Conservation (phyloP, 2,797 vertebrate species). For the Gymnocypris eckloni region DNA sequence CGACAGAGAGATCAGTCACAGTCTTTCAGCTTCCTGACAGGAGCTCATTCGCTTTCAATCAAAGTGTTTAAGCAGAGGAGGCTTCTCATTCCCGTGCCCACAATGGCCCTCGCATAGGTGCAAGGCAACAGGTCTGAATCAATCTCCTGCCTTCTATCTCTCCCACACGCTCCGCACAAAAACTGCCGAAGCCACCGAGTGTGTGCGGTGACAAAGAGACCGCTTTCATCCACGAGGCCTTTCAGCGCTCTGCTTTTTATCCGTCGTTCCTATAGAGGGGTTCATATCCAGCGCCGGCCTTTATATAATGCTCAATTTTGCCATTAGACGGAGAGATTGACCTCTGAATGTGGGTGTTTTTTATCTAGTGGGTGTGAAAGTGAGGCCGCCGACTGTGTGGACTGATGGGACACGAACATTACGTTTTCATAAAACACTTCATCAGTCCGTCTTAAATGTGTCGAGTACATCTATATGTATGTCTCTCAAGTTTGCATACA, state of each 20-base stretch:
- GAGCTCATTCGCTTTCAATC: conserved; percentile 52
- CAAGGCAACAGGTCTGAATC: conserved; percentile 61
- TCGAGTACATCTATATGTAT: neutral
- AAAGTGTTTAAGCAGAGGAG: conserved; percentile 55
- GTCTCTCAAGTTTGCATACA: neutral
- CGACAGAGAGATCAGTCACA: conserved; percentile 53
- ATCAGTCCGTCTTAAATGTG: neutral
- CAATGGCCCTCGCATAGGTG: conserved; percentile 54
- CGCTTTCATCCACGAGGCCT: conserved; percentile 25
- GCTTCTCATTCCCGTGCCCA: conserved; percentile 48
- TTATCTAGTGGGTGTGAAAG: conserved; percentile 17
- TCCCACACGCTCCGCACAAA: conserved; percentile 56
- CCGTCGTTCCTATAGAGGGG: conserved; percentile 33
- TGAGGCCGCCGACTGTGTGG: conserved; percentile 1
- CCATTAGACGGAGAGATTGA: conserved; percentile 35
- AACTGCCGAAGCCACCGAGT: conserved; percentile 31
- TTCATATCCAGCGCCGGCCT: neutral
- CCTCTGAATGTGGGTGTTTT: conserved; percentile 47
- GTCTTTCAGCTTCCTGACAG: conserved; percentile 44
- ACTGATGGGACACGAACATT: neutral
- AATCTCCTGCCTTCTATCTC: conserved; percentile 59
- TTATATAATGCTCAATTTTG: conserved; percentile 43
- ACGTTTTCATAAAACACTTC: neutral
- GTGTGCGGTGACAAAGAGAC: conserved; percentile 34
- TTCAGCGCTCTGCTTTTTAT: conserved; percentile 53